phyloP scores from a whole-genome alignment of 2,113 vertebrate species.

The Sorex fumeus region DNA sequence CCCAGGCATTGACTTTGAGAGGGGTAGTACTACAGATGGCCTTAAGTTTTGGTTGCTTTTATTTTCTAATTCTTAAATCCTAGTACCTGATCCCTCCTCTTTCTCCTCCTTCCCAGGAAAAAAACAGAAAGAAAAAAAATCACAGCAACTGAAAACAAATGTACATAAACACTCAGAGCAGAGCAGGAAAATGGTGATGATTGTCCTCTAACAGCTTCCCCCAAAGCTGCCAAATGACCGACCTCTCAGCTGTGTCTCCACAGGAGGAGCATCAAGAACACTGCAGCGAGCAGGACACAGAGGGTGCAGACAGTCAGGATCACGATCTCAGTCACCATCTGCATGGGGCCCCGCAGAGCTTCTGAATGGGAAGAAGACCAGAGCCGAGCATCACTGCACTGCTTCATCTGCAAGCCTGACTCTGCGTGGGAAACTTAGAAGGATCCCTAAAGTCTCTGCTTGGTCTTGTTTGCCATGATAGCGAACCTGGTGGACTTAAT shows the following conservation, averaged over 20 bases:
- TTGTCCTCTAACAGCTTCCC: neutral
- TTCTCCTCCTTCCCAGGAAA: neutral
- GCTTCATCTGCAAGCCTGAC: too few species aligned
- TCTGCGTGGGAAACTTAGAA: neutral
- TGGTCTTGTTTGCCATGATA: neutral
- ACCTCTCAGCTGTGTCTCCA: constrained; percentile 84
- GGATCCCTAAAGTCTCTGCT: neutral
- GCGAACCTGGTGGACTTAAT: neutral
- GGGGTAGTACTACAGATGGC: constrained; percentile 17
- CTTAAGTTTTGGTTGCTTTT: constrained; percentile 65
- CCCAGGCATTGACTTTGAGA: constrained; percentile 36
- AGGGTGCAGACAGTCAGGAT: constrained; percentile 89
- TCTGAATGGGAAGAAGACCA: constrained; percentile 88
- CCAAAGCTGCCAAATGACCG: neutral
- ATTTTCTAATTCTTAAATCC: constrained; percentile 69
- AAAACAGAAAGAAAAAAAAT: neutral
- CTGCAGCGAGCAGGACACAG: constrained; percentile 92
- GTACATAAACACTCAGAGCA: constrained; percentile 44
- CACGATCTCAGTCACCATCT: constrained; percentile 93
- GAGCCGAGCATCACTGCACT: neutral
- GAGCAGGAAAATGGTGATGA: constrained; percentile 18
- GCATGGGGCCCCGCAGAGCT: constrained; percentile 92
- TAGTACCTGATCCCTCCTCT: constrained; percentile 1
- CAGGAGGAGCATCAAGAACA: constrained; percentile 93
- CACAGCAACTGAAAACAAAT: constrained; percentile 51